Evolutionary conservation across 2,888 invertebrate species (phyloP).

Genomic region (Drosophila maculinotata): DNA sequence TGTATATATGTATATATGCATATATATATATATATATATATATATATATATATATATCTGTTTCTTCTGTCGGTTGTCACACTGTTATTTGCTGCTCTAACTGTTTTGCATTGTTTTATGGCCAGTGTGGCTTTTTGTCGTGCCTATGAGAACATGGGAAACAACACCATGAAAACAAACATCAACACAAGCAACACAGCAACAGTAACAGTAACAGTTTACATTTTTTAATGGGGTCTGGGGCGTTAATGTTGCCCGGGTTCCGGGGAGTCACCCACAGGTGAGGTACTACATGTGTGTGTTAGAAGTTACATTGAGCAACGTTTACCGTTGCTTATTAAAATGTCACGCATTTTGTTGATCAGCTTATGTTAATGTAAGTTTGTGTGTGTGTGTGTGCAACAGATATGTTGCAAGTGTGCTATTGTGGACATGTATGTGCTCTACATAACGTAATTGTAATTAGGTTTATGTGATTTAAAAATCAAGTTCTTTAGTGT

Average conservation of each 20-base stretch:
- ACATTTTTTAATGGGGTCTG: slow-evolving; percentile 73
- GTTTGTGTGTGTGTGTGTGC: slow-evolving; percentile 9
- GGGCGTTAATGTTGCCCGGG: slow-evolving; percentile 49
- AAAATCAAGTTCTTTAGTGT: slow-evolving; percentile 31
- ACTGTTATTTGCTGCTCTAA: slow-evolving; percentile 68
- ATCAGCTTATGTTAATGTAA: slow-evolving; percentile 13
- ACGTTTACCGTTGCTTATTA: slow-evolving; percentile 57
- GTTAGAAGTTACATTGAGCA: slow-evolving; percentile 45
- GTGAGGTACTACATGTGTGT: slow-evolving; percentile 11
- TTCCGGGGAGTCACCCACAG: slow-evolving; percentile 43
- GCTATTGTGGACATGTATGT: slow-evolving; percentile 28
- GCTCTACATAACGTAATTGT: slow-evolving; percentile 62
- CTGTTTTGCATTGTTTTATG: slow-evolving; percentile 82
- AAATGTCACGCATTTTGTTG: slow-evolving; percentile 50
- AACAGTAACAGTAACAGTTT: slow-evolving; percentile 60
- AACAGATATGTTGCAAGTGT: slow-evolving; percentile 18
- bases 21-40: slow-evolving; percentile 12
- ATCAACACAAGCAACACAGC: slow-evolving; percentile 36
- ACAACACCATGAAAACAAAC: slow-evolving; percentile 49
- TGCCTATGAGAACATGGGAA: slow-evolving; percentile 67
- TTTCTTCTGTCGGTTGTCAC: slow-evolving; percentile 28
- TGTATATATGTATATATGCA: slow-evolving; percentile 21
- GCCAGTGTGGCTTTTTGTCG: slow-evolving; percentile 59
- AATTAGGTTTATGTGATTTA: slow-evolving; percentile 59
- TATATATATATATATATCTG: slow-evolving; percentile 10